Base-by-base conservation (phyloP, 2,888 invertebrate genomes). In the Disparrhopalites patrizii region DNA sequence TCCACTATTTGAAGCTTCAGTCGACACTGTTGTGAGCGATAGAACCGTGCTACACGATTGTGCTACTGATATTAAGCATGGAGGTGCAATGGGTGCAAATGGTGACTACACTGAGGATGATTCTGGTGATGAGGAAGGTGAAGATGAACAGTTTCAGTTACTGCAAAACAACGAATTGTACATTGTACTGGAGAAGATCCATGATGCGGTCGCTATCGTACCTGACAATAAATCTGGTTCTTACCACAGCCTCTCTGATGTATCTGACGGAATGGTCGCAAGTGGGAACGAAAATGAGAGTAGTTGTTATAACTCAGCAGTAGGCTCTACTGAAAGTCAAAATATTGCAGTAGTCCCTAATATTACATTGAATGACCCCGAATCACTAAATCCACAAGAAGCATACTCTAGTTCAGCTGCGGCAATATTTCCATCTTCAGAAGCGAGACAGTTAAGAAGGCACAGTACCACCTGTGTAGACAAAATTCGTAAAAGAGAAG, bases 221-320 rank as follows among this genome's bases (percentile, higher is more conserved):
- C 38, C 69, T 1, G 72, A 73, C 27, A 72, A 69, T 54, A 71
- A 70, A 38, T 72, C 71, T 18, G 71, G 71, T 10, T 72, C 72
- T 13, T 75, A 70, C 57, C 70, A 72, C 51, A 73, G 70, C 18
- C 62, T 72, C 1, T 72, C 75, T n/a, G 71, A 70, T 47, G 70
- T 65, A 10, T 72, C 69, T 28, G 72, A 70, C 54, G 13, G 66
- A 0, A 63, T 58, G 1, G 30, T 25, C 33, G 56, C 62, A 33
- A 57, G 65, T 31, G 65, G 65, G 13, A 58, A 56, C n/a, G 65
- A 61, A 3, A 60, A 38, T 33, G 63, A 62, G n/a, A 57, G 58
- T 52, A 43, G 65, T 20, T 25, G 50, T 27, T 51, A 50, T 18
- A 51, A 50, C 20, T 62, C 66, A 20, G 66, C 62, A 5, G 38